Evolutionary conservation across 2,888 invertebrate genomes (phyloP).

Genomic region (Stenurella melanura): DNA sequence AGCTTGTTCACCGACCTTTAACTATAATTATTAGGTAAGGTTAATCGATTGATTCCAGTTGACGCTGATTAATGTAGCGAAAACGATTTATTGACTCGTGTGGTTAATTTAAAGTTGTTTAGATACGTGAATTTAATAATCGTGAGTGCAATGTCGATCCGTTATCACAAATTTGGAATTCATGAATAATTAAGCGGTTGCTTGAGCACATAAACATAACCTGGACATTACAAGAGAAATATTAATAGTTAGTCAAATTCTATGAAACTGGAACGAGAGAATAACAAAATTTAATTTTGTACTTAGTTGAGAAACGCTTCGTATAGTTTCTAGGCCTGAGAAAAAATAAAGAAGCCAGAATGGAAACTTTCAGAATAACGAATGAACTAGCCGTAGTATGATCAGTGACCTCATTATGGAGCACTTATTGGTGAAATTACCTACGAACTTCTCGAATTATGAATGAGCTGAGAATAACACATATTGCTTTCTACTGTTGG

Average conservation of each 20-base stretch:
- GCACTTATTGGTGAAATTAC: no score
- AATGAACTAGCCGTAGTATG: no score
- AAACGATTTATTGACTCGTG: constrained; percentile 46
- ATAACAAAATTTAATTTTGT: no score
- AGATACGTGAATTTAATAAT: constrained; percentile 47
- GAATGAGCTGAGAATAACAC: no score
- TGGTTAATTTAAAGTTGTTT: constrained; percentile 38
- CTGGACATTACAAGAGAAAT: not conserved
- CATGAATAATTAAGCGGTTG: constrained; percentile 19
- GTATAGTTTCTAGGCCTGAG: no score
- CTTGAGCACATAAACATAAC: not conserved
- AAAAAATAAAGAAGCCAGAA: no score
- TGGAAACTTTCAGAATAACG: no score
- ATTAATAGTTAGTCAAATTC: not conserved
- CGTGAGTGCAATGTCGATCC: constrained; percentile 7
- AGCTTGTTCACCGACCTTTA: constrained; percentile 22
- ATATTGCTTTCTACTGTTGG: no score
- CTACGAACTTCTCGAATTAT: no score
- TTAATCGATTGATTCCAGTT: constrained; percentile 45
- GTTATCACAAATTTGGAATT: constrained; percentile 12
- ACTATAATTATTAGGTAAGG: constrained; percentile 41
- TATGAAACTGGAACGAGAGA: no score
- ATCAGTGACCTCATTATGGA: no score
- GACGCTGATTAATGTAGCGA: constrained; percentile 47
- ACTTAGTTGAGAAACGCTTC: no score